Percentiles rank a stretch among this genome's conserved stretches.
phyloP scores from a whole-genome alignment of 2,888 invertebrate genomes.

The Dendrolimus pini region DNA sequence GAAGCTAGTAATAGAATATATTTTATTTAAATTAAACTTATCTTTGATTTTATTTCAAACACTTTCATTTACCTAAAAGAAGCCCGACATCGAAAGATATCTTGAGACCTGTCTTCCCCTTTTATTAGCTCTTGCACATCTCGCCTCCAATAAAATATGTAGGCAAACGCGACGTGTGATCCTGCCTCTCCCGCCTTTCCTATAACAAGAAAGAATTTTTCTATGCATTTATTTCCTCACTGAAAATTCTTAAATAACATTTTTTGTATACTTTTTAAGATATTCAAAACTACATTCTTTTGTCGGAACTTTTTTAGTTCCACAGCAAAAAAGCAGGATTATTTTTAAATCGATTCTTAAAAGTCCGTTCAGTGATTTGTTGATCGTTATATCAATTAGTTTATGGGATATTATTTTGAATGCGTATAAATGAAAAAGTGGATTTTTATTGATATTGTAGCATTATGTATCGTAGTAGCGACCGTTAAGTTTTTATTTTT shows the following conservation, averaged over 20 bases:
- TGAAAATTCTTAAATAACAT: slow-evolving; percentile 43
- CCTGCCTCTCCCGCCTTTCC: slow-evolving; percentile 54
- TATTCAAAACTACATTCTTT: neutral
- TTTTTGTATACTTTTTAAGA: neutral
- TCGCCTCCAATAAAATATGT: slow-evolving; percentile 71
- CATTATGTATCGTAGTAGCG: neutral
- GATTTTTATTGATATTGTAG: neutral
- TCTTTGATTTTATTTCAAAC: no score
- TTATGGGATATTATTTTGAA: neutral
- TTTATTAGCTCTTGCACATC: slow-evolving; percentile 23
- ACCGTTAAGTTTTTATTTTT: neutral
- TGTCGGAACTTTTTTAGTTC: neutral
- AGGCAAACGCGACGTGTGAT: slow-evolving; percentile 57
- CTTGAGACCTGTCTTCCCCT: slow-evolving; percentile 30
- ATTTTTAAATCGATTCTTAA: neutral
- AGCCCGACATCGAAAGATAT: slow-evolving; percentile 27
- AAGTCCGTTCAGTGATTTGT: neutral
- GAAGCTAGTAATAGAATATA: no score
- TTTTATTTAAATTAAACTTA: no score
- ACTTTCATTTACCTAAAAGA: slow-evolving; percentile 17
- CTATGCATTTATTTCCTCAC: slow-evolving; percentile 66
- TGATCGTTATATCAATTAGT: neutral
- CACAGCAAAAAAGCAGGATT: neutral
- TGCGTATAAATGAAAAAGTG: neutral
- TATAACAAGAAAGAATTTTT: slow-evolving; percentile 73